Conservation (phyloP, 2,113 vertebrate species). For the Lynx canadensis region DNA sequence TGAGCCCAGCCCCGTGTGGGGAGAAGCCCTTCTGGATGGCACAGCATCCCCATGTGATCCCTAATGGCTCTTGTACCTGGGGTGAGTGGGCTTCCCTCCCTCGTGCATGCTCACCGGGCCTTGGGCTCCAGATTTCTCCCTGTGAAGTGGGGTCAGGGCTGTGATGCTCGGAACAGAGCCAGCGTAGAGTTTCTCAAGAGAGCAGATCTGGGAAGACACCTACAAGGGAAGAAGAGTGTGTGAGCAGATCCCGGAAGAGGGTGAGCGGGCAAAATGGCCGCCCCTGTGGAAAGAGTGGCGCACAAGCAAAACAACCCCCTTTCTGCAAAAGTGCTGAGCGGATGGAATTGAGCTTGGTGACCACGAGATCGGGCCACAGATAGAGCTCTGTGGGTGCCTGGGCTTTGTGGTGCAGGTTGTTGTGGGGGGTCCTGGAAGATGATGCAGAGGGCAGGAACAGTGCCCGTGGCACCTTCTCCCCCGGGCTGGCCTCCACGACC, state of each 20-base stretch:
- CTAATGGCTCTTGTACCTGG: neutral
- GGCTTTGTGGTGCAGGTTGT: neutral
- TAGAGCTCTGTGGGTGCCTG: slow-evolving; percentile 58
- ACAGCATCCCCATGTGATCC: neutral
- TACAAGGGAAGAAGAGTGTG: neutral
- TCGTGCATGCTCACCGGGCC: accelerated
- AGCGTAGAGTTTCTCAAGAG: neutral
- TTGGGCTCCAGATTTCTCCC: neutral
- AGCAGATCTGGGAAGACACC: neutral
- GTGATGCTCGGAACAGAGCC: neutral
- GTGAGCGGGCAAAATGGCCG: slow-evolving; percentile 1
- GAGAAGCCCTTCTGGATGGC: neutral
- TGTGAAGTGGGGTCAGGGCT: neutral
- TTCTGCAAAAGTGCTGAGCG: slow-evolving; percentile 81
- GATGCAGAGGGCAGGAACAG: slow-evolving; percentile 38
- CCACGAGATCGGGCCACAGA: slow-evolving; percentile 73
- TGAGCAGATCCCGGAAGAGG: neutral
- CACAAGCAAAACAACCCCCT: slow-evolving; percentile 66
- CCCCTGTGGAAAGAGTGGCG: slow-evolving; percentile 55
- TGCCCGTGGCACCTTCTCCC: neutral
- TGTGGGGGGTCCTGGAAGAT: slow-evolving; percentile 62
- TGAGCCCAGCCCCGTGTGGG: neutral
- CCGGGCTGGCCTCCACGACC: neutral
- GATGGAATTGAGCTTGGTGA: slow-evolving; percentile 70
- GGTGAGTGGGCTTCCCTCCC: neutral